phyloP scores from a whole-genome alignment of 2,888 invertebrate species.

The Abscondita cerata region DNA sequence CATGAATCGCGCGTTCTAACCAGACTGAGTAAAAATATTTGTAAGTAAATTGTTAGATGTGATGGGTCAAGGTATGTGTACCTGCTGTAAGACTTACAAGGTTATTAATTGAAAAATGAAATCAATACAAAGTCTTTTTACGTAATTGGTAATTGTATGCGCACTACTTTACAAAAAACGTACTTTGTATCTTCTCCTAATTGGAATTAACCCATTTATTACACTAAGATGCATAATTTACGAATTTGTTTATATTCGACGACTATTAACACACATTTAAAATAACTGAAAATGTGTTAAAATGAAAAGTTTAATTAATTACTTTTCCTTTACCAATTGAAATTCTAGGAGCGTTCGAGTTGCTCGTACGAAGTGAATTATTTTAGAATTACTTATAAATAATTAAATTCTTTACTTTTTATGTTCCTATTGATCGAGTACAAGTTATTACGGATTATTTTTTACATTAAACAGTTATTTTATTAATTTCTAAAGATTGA shows the following conservation, averaged over 20 bases:
- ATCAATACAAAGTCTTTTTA: background rate
- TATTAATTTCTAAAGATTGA: no score
- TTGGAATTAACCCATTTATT: no score
- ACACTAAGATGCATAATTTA: no score
- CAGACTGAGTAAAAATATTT: conserved; percentile 16
- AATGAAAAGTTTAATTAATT: background rate
- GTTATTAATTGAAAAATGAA: conserved; percentile 12
- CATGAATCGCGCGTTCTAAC: conserved; percentile 10
- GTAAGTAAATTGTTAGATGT: conserved; percentile 41
- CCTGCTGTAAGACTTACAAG: conserved; percentile 17
- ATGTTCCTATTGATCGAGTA: no score
- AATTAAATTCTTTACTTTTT: no score
- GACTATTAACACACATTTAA: background rate
- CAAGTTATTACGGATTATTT: no score
- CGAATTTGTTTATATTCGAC: no score
- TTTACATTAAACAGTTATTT: no score
- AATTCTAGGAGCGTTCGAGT: no score
- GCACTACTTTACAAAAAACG: background rate
- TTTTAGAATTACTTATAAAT: no score
- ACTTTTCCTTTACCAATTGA: no score
- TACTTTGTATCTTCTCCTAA: background rate
- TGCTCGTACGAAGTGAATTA: no score
- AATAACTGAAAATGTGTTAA: background rate
- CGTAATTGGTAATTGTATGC: background rate
- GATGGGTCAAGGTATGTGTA: conserved; percentile 49